A percentile compares a stretch with the other conserved stretches of the same genome.
phyloP scores from a whole-genome alignment of 2,113 vertebrate species.

The Atrichornis clamosus region DNA sequence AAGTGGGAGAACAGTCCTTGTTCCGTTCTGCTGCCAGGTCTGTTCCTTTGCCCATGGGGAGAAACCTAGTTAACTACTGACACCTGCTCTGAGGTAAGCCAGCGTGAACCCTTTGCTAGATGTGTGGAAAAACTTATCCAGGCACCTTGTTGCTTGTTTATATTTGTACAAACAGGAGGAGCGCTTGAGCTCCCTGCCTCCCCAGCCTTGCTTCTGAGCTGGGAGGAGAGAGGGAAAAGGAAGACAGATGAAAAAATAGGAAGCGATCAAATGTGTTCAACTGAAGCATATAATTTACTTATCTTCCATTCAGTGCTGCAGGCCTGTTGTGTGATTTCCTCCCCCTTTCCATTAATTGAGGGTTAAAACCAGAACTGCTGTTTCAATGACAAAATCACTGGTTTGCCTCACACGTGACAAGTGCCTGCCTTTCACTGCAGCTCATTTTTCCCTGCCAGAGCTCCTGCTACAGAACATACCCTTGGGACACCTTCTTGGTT shows the following conservation, averaged over 20 bases:
- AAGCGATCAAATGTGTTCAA: background rate
- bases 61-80: background rate
- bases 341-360: background rate
- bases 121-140: background rate
- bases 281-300: background rate
- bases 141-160: background rate
- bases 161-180: background rate
- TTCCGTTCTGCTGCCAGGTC: background rate
- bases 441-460: background rate
- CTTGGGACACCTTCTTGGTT: background rate
- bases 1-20: background rate
- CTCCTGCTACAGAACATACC: background rate
- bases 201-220: background rate
- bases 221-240: background rate
- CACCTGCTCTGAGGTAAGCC: background rate
- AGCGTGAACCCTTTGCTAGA: background rate
- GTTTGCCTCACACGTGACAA: background rate
- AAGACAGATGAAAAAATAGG: background rate
- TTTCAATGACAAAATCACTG: background rate
- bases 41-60: background rate
- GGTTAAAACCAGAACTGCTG: background rate
- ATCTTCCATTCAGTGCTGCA: background rate
- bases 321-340: background rate
- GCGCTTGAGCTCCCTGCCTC: background rate
- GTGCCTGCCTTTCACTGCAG: background rate